These are phyloP conservation scores for Nephrotoma guestfalica DNA, from an alignment of 2,888 invertebrate species.

Conservation along the genomic window DNA sequence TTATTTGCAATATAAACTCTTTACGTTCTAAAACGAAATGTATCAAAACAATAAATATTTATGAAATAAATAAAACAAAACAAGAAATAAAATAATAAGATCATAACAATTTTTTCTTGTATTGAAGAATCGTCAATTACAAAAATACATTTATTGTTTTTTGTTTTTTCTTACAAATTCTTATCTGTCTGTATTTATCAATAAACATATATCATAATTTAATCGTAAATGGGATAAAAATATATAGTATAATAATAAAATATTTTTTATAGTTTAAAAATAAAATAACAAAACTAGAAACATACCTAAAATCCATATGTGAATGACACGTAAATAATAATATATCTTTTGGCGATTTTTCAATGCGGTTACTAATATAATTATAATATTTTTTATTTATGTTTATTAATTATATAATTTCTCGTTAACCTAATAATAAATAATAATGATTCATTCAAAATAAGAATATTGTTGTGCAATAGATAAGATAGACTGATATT, in stretches of 20 bases:
- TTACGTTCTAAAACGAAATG: not conserved
- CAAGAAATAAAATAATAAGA: not conserved
- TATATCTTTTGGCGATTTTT: conserved; percentile 3
- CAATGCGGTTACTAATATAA: not conserved
- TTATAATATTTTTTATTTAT: not conserved
- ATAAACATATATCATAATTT: not conserved
- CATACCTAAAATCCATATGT: not conserved
- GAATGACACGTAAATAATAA: not conserved
- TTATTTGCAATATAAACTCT: not conserved
- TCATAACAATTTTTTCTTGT: conserved; percentile 1
- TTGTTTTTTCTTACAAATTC: not conserved
- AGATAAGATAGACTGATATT: not conserved
- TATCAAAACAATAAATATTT: not conserved
- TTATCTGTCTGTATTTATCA: not conserved
- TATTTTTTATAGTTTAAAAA: not conserved
- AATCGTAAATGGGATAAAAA: conserved; percentile 3
- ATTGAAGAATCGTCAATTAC: conserved; percentile 6
- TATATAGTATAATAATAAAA: not conserved
- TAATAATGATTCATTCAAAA: not conserved
- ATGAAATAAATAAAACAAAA: not conserved
- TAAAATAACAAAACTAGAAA: no score
- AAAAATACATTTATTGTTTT: not conserved
- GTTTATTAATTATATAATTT: not conserved
- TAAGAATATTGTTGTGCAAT: not conserved
- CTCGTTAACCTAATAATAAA: not conserved